phyloP scores from a whole-genome alignment of 2,797 vertebrate genomes.

The Philypnodon macrostomus region DNA sequence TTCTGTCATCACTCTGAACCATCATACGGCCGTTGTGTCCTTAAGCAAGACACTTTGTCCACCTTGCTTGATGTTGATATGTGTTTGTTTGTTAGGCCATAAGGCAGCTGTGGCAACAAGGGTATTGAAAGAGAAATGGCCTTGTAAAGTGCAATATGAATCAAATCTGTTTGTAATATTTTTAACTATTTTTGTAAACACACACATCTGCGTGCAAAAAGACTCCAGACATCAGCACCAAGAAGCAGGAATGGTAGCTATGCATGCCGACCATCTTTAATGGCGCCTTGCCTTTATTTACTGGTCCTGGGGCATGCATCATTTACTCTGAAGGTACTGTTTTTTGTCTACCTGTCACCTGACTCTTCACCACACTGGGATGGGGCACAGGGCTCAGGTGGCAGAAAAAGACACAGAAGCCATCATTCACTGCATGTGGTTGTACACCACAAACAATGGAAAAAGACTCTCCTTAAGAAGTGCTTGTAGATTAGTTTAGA shows the following conservation, averaged over 20 bases:
- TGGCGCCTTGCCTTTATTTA: slow-evolving; percentile 73
- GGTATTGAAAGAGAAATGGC: no score
- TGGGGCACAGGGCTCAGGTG: slow-evolving; percentile 61
- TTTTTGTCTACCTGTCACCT: slow-evolving; percentile 78
- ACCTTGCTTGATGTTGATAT: no score
- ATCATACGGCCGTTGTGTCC: no score
- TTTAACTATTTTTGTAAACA: no score
- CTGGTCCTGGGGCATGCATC: slow-evolving; percentile 65
- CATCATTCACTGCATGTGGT: slow-evolving; percentile 45
- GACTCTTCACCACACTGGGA: slow-evolving; percentile 57
- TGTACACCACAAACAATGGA: slow-evolving; percentile 33
- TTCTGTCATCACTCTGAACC: no score
- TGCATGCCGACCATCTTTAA: slow-evolving; percentile 60
- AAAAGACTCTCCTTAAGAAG: slow-evolving; percentile 14
- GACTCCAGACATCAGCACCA: slow-evolving; percentile 47
- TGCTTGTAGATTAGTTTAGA: not conserved
- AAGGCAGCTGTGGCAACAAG: no score
- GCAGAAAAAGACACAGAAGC: slow-evolving; percentile 37
- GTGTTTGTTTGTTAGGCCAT: no score
- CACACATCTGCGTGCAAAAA: slow-evolving; percentile 39
- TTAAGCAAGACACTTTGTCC: no score
- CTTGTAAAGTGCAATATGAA: no score
- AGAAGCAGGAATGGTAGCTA: slow-evolving; percentile 66
- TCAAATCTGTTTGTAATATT: no score
- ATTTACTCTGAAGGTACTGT: slow-evolving; percentile 73